Conservation (phyloP, 2,797 vertebrate species). For the Pseudochirops cupreus region DNA sequence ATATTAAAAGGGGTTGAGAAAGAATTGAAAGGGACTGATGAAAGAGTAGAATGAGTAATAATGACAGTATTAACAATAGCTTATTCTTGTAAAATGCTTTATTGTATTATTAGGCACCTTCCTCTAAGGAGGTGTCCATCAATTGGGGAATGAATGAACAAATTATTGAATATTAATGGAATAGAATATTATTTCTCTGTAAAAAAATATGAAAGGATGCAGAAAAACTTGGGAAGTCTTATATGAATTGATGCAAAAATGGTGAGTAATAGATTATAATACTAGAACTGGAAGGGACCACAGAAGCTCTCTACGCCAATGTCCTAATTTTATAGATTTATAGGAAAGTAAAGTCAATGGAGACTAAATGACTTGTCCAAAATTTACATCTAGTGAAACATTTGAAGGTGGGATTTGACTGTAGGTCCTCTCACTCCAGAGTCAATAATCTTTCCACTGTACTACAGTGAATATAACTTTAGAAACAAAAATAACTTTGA, state of each 20-base stretch:
- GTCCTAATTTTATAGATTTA: background rate
- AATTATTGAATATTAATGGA: background rate
- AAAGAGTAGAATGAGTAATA: conserved; percentile 20
- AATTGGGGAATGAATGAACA: background rate
- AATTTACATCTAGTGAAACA: background rate
- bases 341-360: background rate
- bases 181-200: background rate
- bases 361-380: background rate
- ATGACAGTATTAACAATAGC: background rate
- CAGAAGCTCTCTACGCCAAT: background rate
- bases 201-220: background rate
- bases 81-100: background rate
- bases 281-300: background rate
- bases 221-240: no score
- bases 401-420: background rate
- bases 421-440: background rate
- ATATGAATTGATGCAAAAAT: background rate
- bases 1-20: background rate
- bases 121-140: background rate
- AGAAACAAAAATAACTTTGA: background rate
- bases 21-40: background rate
- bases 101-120: background rate
- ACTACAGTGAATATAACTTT: background rate
- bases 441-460: background rate
- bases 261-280: background rate